Base-by-base conservation (phyloP, 2,888 invertebrate genomes). In the Tipula unca region DNA sequence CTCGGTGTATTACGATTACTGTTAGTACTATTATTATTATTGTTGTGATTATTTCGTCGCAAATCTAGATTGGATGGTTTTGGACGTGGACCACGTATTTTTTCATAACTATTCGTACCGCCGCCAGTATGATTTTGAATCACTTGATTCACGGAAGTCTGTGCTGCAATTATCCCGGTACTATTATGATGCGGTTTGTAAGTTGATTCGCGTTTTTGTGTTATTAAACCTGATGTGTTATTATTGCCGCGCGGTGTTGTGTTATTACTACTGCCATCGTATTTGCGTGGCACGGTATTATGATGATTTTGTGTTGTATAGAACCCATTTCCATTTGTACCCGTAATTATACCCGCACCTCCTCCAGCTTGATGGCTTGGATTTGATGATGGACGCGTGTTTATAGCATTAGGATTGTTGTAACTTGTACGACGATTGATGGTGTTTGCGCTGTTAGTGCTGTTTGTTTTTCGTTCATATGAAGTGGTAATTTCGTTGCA, bases 1-100 rank as follows among this genome's bases (percentile, higher is more conserved):
- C 91, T 89, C 20, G 91, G 91, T 86, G 91, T 91, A 86, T 91
- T 91, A 14, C 91, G 89, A 86, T 91, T 91, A 86, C 90, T 91
- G 29, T 88, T 89, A 86, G 36, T 86, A 85, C 8, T 85, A 85
- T 48, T 85, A 86, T 91, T 39, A 10, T 25, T 69, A 2, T 69
- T 69, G 25, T 69, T 69, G 69, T 69, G 69, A 85, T 85, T 85
- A 48, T 89, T 90, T 1, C 91, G 88, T 39, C 89, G 88, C 86
- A 89, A 89, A 86, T 89, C 89, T 86, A 89, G 88, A 87, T 89
- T 88, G 14, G 88, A 88, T 85, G 90, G 90, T 82, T 90, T 90
- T 48, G 89, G 89, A 42, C 88, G 87, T 13, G 88, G 87, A 20
- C 87, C 87, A 6, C 85, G 84, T 20, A 32, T n/a, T 82, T 84